These are phyloP conservation scores for Lycorma delicatula DNA, from an alignment of 1,140 invertebrate species.

Conservation along the genomic window DNA sequence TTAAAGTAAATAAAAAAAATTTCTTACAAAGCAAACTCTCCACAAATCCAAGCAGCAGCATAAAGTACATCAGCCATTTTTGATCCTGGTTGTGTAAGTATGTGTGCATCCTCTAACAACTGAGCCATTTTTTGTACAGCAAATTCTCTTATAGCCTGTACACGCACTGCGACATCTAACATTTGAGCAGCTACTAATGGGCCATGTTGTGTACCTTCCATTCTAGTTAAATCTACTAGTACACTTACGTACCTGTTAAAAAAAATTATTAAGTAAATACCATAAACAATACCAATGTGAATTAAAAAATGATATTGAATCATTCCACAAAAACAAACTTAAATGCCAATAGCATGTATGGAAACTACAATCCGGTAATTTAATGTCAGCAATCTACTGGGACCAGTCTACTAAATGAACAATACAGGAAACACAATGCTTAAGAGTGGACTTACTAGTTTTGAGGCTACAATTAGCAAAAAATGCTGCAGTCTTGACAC, in stretches of 20 bases:
- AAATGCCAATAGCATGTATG: no score
- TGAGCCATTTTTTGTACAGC: conserved; percentile 85
- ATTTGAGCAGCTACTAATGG: conserved; percentile 84
- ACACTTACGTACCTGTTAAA: conserved; percentile 85
- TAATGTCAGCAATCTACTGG: no score
- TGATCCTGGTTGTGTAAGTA: conserved; percentile 39
- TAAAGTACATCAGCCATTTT: conserved; percentile 61
- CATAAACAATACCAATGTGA: no score
- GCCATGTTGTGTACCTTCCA: conserved; percentile 95
- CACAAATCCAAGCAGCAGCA: conserved; percentile 97
- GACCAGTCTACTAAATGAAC: no score
- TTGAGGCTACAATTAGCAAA: no score
- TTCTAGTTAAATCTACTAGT: conserved; percentile 88
- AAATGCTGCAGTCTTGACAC: no score
- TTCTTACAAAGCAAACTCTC: conserved; percentile 90
- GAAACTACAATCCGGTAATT: no score
- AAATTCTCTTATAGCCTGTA: conserved; percentile 87
- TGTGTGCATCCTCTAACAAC: conserved; percentile 63
- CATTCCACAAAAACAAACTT: no score
- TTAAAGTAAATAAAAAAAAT: no score
- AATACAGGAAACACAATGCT: no score
- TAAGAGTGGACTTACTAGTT: no score
- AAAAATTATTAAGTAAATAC: not conserved
- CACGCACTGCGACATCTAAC: conserved; percentile 94
- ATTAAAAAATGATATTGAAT: no score